Conservation (phyloP, 2,888 invertebrate genomes). For the Protonemura montana region DNA sequence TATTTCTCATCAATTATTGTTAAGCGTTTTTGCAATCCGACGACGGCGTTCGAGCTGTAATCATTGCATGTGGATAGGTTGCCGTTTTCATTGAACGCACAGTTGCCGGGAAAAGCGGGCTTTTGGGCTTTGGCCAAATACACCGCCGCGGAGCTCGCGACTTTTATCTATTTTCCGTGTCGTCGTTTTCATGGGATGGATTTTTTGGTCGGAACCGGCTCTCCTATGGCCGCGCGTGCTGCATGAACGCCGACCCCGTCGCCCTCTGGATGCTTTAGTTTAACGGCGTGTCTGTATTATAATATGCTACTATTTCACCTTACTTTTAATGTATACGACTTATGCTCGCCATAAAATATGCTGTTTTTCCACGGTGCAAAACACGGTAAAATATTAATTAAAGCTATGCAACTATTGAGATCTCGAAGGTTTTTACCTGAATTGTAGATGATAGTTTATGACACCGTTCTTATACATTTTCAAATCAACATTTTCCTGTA, state of each 20-base stretch:
- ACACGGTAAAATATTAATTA: background rate
- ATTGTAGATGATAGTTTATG: background rate
- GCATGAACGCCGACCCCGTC: background rate
- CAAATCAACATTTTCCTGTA: background rate
- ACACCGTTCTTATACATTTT: background rate
- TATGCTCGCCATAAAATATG: background rate
- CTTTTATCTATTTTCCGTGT: conserved; percentile 42
- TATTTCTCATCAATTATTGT: background rate
- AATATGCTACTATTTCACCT: conserved; percentile 36
- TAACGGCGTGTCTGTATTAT: conserved; percentile 31
- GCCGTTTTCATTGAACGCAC: background rate
- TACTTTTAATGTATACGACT: conserved; percentile 31
- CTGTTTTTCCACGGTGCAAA: background rate
- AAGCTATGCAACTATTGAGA: background rate
- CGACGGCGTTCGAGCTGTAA: background rate
- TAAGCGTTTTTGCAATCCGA: background rate
- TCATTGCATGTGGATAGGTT: background rate
- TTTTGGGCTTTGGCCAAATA: conserved; percentile 34
- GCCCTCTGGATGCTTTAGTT: background rate
- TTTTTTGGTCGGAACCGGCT: conserved; percentile 22
- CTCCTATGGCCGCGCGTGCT: background rate
- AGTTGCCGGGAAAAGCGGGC: background rate
- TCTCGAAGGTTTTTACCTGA: background rate
- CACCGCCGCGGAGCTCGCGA: conserved; percentile 24
- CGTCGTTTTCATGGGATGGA: conserved; percentile 27